Base-by-base conservation (phyloP, 2,113 vertebrate genomes). In the Orientallactaga bullata region DNA sequence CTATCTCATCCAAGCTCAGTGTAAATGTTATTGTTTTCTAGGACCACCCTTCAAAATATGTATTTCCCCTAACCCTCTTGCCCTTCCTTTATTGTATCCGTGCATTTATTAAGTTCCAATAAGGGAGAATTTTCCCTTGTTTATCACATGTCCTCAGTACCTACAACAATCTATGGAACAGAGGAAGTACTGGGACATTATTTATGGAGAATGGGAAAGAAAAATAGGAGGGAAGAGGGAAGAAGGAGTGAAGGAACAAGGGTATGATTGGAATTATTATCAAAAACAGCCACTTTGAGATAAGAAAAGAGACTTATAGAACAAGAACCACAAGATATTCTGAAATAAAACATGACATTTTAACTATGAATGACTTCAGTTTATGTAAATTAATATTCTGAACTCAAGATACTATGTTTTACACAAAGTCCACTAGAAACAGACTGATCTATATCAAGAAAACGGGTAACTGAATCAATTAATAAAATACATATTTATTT, bases 401-500 rank as follows among this genome's bases (percentile, higher is more conserved):
- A 84, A 90, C 69, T 93, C 79, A 85, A 90, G 24, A 7, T n/a
- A 65, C 13, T 74, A 18, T 83, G 61, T 71, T 86, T 90, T 84
- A 92, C 11, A 78, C 72, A 78, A 91, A 94, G 26, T 17, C 2
- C 35, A 90, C 60, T 84, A 95, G 60, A 8, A 91, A 93, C 51
- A 80, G 92, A 26, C 18, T 76, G 55, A 88, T 69, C 23, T 37
- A 91, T 26, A 37, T 51, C 24, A 9, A 63, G 82, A 87, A 93
- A 93, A 58, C 83, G 91, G 32, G 51, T 63, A 88, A 90, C 3
- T 93, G 71, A 92, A 69, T 96, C 30, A 85, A 60, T 81, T 78
- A 82, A 89, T 28, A 68, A 10, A 78, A 89, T 76, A 42, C 18
- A 94, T 95, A 87, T 85, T 78, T 95, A 88, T 90, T 91, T 81